Base-by-base conservation (phyloP, 2,113 vertebrate genomes). In the Oceanites oceanicus region DNA sequence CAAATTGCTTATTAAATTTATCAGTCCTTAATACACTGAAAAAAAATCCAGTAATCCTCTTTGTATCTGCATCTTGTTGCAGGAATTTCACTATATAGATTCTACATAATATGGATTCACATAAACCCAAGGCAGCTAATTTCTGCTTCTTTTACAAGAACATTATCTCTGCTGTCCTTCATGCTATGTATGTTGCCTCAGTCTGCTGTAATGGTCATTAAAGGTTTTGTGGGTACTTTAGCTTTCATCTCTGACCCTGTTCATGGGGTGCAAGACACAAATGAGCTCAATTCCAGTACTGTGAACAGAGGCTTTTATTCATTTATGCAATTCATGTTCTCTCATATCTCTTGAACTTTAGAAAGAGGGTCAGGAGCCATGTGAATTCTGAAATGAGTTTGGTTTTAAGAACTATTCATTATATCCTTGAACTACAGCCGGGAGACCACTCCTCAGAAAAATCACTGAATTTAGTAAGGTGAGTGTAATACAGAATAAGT, bases 401-500 rank as follows among this genome's bases (percentile, higher is more conserved):
- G 16, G 9, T 75, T 52, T 93, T 86, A 72, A 92, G 76, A 95
- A 50, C 59, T 56, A 13, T 53, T 91, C 86, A 53, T 93, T 93
- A 66, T 50, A 91, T 93, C 67, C 86, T 91, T 94, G 65, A 96
- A 84, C 70, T 72, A 68, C 32, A 88, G 38, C 65, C 61, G 72
- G 62, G 83, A 97, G 76, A 80, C 66, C 66, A 75, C 72, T 86
- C 89, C 59, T 86, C 55, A 86, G 58, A 93, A 90, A 96, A 97
- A 91, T 30, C 74, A 85, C 81, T 94, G 73, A 56, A 89, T 97
- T 94, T 95, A 93, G 72, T 70, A 52, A 59, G 17, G 53, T 65
- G 44, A 75, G 61, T 74, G 53, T 70, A 86, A 94, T 27, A 91
- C 34, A 81, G 80, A 83, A 49, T 86, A 95, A 92, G 56, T 86